These are phyloP conservation scores for Aplodontia rufa DNA, from an alignment of 2,113 vertebrate species.

Conservation along the genomic window DNA sequence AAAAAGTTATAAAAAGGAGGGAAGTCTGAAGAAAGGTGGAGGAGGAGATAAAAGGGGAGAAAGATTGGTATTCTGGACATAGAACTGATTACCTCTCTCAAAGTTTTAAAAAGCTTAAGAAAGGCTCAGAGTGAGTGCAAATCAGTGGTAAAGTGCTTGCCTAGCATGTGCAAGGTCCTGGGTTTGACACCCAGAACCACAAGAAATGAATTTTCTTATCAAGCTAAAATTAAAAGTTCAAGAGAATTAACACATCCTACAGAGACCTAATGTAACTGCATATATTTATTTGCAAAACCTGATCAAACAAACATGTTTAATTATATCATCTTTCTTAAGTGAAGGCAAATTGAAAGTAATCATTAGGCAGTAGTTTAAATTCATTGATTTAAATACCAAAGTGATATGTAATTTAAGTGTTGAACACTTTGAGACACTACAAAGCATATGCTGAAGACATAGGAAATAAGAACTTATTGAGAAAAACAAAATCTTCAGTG, in stretches of 20 bases:
- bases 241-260: constrained; percentile 25
- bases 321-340: constrained; percentile 65
- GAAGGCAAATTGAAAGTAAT: constrained; percentile 71
- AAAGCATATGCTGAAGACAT: constrained; percentile 19
- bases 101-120: neutral
- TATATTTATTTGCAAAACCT: constrained; percentile 53
- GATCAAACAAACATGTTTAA: constrained; percentile 68
- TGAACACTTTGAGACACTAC: neutral
- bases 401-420: constrained; percentile 59
- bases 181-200: neutral
- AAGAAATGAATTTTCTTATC: neutral
- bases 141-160: neutral
- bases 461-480: constrained; percentile 43
- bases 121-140: fast-evolving
- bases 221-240: neutral
- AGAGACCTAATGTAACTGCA: constrained; percentile 42
- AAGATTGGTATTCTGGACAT: neutral
- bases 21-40: neutral
- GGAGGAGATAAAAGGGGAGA: neutral
- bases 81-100: neutral
- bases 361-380: constrained; percentile 68
- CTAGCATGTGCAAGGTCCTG: neutral
- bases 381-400: constrained; percentile 77
- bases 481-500: constrained; percentile 46
- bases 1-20: neutral